These are phyloP conservation scores for Falcunculus frontatus DNA, from an alignment of 2,113 vertebrate species.

Conservation along the genomic window DNA sequence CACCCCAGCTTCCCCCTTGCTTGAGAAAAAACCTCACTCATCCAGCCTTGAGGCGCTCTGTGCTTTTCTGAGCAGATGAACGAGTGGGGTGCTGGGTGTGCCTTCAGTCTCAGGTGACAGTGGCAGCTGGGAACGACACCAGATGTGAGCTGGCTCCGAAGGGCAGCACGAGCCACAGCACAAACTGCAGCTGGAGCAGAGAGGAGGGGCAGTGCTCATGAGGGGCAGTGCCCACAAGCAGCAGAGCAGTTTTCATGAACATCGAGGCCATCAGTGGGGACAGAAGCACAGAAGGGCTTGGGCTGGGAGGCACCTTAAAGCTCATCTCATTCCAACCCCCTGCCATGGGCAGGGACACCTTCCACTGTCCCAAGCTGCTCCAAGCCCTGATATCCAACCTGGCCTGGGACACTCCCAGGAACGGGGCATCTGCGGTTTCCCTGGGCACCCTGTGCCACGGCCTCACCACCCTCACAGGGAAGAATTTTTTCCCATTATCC, in stretches of 20 bases:
- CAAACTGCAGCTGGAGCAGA: conserved; percentile 2
- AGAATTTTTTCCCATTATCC: background rate
- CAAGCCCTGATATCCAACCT: rapidly evolving
- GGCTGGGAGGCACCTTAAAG: background rate
- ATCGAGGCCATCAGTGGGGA: background rate
- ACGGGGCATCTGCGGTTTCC: background rate
- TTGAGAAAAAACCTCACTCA: background rate
- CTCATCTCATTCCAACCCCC: background rate
- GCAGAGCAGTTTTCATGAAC: background rate
- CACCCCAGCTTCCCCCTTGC: background rate
- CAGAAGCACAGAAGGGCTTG: background rate
- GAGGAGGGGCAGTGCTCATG: conserved; percentile 40
- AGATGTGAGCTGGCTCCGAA: conserved; percentile 3
- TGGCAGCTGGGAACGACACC: conserved; percentile 10
- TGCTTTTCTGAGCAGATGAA: background rate
- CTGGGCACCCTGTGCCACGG: background rate
- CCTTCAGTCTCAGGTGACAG: background rate
- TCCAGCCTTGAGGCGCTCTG: background rate
- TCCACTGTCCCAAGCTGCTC: background rate
- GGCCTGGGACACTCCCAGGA: background rate
- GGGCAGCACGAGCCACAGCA: background rate
- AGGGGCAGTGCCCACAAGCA: conserved; percentile 4
- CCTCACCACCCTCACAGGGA: background rate
- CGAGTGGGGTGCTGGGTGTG: background rate
- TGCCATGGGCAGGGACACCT: background rate